A percentile compares a stretch with the other conserved stretches of the same genome.
phyloP scores from a whole-genome alignment of 1,140 invertebrate genomes.

The Drosophila pseudoananassae region DNA sequence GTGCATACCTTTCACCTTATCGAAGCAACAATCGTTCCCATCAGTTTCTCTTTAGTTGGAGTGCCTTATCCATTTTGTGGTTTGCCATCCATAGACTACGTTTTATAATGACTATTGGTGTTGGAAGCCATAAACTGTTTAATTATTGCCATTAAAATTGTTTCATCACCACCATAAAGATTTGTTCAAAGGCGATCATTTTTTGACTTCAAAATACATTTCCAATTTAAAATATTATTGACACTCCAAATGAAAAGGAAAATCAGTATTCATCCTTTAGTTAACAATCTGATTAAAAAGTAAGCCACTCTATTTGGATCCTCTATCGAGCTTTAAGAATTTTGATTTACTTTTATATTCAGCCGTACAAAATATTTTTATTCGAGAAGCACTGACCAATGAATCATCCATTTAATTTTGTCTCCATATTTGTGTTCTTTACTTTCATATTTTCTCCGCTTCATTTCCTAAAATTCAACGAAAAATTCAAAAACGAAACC shows the following conservation, averaged over 20 bases:
- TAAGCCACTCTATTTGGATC: too few species aligned
- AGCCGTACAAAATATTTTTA: background rate
- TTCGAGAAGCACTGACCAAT: slow-evolving; percentile 3
- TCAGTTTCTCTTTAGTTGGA: background rate
- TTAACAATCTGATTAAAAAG: too few species aligned
- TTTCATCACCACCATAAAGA: background rate
- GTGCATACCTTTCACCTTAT: background rate
- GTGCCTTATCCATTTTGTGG: slow-evolving; percentile 1
- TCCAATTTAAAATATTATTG: background rate
- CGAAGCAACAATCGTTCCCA: background rate
- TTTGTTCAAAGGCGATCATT: background rate
- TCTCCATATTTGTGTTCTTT: slow-evolving; percentile 70
- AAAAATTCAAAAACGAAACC: slow-evolving; percentile 19
- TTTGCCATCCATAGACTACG: slow-evolving; percentile 7
- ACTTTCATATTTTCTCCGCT: slow-evolving; percentile 74
- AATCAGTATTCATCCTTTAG: too few species aligned
- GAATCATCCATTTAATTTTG: slow-evolving; percentile 57
- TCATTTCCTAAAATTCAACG: slow-evolving; percentile 59
- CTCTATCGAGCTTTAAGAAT: background rate
- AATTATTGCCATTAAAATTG: background rate
- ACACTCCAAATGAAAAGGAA: too few species aligned
- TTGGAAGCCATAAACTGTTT: slow-evolving; percentile 2
- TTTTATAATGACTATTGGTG: slow-evolving; percentile 13
- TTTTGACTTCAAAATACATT: background rate
- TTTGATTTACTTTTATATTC: slow-evolving; percentile 8